Evolutionary conservation across 1,140 invertebrate genomes (phyloP).

Genomic region (Sweltsa coloradensis): DNA sequence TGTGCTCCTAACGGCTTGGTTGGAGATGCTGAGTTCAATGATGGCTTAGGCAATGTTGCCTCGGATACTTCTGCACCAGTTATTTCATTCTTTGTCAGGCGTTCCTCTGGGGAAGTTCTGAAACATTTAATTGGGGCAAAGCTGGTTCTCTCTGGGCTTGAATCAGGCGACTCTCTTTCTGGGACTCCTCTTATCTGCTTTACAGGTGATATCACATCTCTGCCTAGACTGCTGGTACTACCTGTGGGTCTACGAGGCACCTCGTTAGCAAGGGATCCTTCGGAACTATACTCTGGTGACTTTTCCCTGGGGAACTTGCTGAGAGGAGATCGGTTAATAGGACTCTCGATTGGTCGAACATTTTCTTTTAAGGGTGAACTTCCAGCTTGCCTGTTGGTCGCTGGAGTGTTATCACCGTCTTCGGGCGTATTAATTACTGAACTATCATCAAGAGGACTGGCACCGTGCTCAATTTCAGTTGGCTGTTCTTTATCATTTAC

Average conservation of each 20-base stretch:
- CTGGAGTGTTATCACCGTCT: no score
- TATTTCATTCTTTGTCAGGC: conserved; percentile 5
- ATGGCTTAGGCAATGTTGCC: no score
- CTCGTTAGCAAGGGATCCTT: conserved; percentile 24
- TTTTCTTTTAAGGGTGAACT: background rate
- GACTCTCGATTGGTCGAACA: background rate
- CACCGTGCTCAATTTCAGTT: no score
- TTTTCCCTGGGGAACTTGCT: conserved; percentile 16
- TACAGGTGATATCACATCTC: background rate
- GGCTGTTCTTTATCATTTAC: no score
- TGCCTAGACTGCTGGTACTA: no score
- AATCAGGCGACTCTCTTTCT: conserved; percentile 14
- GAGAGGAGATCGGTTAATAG: background rate
- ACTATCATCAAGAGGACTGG: no score
- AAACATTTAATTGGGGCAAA: conserved; percentile 23
- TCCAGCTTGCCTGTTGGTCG: no score
- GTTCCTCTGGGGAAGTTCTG: conserved; percentile 15
- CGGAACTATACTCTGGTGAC: conserved; percentile 25
- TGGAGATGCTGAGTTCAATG: no score
- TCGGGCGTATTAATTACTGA: no score
- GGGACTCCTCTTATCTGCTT: background rate
- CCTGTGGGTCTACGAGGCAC: no score
- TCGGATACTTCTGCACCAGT: no score
- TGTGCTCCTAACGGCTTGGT: no score
- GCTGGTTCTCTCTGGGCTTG: conserved; percentile 21